Conservation (phyloP, 2,797 vertebrate genomes). For the Notolabrus celidotus region DNA sequence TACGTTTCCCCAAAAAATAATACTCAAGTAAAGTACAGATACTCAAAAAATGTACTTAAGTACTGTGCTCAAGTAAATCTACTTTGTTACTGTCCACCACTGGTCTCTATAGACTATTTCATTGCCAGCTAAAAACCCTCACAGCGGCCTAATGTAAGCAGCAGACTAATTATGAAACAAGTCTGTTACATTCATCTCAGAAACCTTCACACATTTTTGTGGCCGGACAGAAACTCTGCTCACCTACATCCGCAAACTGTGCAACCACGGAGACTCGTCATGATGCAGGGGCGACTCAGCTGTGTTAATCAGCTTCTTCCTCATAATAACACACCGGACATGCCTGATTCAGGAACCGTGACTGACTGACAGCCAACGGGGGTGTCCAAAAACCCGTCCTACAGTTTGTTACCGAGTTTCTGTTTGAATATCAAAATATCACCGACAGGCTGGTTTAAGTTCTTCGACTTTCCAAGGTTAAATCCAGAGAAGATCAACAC, state of each 20-base stretch:
- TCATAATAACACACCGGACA: slow-evolving; percentile 66
- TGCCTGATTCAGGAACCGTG: slow-evolving; percentile 52
- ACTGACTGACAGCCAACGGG: background rate
- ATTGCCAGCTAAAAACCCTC: too few relatives aligned
- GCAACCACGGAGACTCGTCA: background rate
- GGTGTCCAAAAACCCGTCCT: too few relatives aligned
- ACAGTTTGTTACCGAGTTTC: background rate
- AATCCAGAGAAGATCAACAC: background rate
- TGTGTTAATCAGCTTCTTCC: slow-evolving; percentile 62
- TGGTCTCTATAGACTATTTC: too few relatives aligned
- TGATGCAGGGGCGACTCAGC: slow-evolving; percentile 9
- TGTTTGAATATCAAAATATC: background rate
- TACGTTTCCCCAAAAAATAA: too few relatives aligned
- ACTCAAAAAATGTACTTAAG: too few relatives aligned
- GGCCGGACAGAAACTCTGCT: background rate
- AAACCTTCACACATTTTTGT: background rate
- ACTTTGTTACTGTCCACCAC: too few relatives aligned
- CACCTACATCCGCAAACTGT: slow-evolving; percentile 47
- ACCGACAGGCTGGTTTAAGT: background rate
- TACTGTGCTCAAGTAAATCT: too few relatives aligned
- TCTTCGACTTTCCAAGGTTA: background rate
- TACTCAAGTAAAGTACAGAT: too few relatives aligned
- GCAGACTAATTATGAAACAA: too few relatives aligned
- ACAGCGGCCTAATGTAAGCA: too few relatives aligned
- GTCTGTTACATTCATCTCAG: too few relatives aligned